phyloP scores from a whole-genome alignment of 2,113 vertebrate species.

The Anhinga rufa region DNA sequence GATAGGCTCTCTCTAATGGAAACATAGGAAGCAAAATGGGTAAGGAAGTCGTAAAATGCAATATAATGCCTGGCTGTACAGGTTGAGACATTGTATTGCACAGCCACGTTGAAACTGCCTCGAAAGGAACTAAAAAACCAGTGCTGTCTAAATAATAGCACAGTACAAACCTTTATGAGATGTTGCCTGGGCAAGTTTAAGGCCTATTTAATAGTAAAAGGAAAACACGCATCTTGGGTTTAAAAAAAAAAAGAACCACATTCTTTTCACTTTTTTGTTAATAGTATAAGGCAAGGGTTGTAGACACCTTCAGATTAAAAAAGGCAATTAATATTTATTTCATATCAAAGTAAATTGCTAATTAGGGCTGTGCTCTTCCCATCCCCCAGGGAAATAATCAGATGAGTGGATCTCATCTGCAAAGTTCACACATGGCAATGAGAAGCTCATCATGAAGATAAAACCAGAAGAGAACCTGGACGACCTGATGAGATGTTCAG shows the following conservation, averaged over 20 bases:
- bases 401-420: constrained; percentile 50
- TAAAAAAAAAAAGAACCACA: not conserved
- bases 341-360: constrained; percentile 39
- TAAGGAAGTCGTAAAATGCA: not conserved
- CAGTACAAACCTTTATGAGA: not conserved
- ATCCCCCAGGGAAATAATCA: constrained; percentile 54
- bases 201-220: not conserved
- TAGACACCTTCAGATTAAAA: constrained; percentile 40
- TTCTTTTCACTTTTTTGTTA: too few relatives aligned
- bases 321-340: constrained; percentile 65
- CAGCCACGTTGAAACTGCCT: not conserved
- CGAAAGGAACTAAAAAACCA: not conserved
- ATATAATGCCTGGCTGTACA: not conserved
- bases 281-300: not conserved
- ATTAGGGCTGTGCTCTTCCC: constrained; percentile 47
- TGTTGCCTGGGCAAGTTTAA: not conserved
- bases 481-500: constrained; percentile 2
- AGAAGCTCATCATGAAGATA: constrained; percentile 16
- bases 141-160: not conserved
- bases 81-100: not conserved
- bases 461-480: constrained; percentile 3
- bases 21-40: not conserved
- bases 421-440: constrained; percentile 38
- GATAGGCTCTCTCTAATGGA: not conserved
- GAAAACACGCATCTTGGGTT: not conserved